Conservation (phyloP, 1,140 invertebrate genomes). For the Drosophila parabipectinata region DNA sequence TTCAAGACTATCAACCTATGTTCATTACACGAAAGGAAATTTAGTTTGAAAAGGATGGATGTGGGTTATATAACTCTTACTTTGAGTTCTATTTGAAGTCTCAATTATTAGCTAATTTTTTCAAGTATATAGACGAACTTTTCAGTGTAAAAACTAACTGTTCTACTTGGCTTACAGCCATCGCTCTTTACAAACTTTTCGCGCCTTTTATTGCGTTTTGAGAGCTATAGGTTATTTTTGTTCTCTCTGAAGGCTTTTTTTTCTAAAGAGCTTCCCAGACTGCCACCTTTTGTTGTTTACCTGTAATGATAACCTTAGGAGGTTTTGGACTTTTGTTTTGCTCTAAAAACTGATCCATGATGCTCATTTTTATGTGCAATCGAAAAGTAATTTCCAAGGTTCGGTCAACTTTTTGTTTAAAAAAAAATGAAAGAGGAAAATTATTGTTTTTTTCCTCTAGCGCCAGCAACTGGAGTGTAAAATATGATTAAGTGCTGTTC, state of each 20-base stretch:
- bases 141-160: constrained; percentile 27
- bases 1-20: constrained; percentile 1
- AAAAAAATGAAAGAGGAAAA: not conserved
- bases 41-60: not conserved
- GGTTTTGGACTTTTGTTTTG: constrained; percentile 17
- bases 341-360: constrained; percentile 13
- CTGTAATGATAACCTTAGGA: constrained; percentile 60
- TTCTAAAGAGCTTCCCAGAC: constrained; percentile 21
- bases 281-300: constrained; percentile 43
- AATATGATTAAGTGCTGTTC: constrained; percentile 33
- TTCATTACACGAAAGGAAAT: constrained; percentile 11
- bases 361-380: constrained; percentile 33
- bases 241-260: constrained; percentile 23
- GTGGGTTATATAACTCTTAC: too few species aligned
- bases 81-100: not conserved
- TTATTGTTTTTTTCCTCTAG: constrained; percentile 8
- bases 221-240: constrained; percentile 21
- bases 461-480: constrained; percentile 66
- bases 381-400: constrained; percentile 66
- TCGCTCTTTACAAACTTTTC: constrained; percentile 48
- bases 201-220: constrained; percentile 57
- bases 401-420: constrained; percentile 65
- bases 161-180: constrained; percentile 25
- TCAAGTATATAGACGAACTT: not conserved
- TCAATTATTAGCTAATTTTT: too few species aligned